phyloP scores from a whole-genome alignment of 2,888 invertebrate species.

The Chloroclysta siterata region DNA sequence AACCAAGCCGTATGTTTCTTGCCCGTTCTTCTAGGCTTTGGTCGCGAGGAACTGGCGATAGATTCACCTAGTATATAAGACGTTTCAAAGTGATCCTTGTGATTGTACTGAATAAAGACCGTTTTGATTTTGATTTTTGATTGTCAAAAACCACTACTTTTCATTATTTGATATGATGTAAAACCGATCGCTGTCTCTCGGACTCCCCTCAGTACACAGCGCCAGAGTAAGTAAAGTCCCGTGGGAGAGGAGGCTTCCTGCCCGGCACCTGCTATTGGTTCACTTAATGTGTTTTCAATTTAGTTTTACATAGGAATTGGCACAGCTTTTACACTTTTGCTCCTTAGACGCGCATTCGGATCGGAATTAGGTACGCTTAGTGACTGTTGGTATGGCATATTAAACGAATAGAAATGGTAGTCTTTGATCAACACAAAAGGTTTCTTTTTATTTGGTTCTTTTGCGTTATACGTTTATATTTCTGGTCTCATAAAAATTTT shows the following conservation, averaged over 20 bases:
- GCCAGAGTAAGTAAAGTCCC: constrained; percentile 1
- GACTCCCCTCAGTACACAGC: constrained; percentile 1
- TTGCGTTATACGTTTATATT: too few relatives aligned
- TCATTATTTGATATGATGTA: neutral
- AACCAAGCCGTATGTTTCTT: too few relatives aligned
- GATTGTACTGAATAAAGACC: too few relatives aligned
- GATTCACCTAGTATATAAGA: too few relatives aligned
- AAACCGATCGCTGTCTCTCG: neutral
- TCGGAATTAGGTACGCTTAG: constrained; percentile 4
- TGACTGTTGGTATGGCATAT: neutral
- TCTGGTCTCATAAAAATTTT: too few relatives aligned
- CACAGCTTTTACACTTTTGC: constrained; percentile 5
- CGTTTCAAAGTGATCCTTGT: too few relatives aligned
- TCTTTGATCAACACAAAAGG: neutral
- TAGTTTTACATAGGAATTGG: constrained; percentile 27
- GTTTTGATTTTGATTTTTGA: too few relatives aligned
- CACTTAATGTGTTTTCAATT: constrained; percentile 31
- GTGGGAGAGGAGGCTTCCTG: constrained; percentile 1
- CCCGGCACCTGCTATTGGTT: constrained; percentile 10
- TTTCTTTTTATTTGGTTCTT: too few relatives aligned
- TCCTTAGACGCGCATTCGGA: constrained; percentile 12
- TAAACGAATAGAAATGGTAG: neutral
- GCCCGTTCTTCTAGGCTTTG: too few relatives aligned
- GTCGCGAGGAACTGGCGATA: too few relatives aligned
- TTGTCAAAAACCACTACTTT: too few relatives aligned